These are phyloP conservation scores for Promerops cafer DNA, from an alignment of 2,113 vertebrate genomes.

Conservation along the genomic window DNA sequence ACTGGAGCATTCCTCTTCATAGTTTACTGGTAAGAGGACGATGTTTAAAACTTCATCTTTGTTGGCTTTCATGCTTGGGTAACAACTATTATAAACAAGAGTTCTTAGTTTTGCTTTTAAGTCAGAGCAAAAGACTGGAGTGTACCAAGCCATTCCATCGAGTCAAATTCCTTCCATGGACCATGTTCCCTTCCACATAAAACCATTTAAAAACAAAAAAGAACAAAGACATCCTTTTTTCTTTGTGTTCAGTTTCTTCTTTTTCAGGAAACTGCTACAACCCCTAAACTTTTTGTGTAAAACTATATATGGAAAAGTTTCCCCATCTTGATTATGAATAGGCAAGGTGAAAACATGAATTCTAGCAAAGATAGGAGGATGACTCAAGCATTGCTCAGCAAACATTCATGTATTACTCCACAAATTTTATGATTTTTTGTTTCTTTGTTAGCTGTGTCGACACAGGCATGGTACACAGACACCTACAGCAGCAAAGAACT, in stretches of 20 bases:
- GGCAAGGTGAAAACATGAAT: not conserved
- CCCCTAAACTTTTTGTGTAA: not conserved
- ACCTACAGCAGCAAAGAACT: not conserved
- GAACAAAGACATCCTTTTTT: rapidly evolving
- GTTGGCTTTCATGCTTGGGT: not conserved
- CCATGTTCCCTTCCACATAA: not conserved
- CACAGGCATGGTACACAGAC: not conserved
- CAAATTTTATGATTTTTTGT: not conserved
- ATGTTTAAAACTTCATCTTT: not conserved
- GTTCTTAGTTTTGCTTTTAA: not conserved
- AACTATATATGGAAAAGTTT: not conserved
- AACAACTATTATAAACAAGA: not conserved
- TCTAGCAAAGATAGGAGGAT: not conserved
- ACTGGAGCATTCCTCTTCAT: not conserved
- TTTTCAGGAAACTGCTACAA: not conserved
- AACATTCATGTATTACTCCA: not conserved
- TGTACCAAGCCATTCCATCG: not conserved
- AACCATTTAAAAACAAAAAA: not conserved
- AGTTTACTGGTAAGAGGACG: rapidly evolving
- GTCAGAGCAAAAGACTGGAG: not conserved
- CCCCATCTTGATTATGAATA: not conserved
- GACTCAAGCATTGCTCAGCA: not conserved
- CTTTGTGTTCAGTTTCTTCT: not conserved
- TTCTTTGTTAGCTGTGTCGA: not conserved
- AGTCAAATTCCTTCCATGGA: not conserved